Conservation (phyloP, 35 echinoderm and acorn worm species). For the Hemicentrotus pulcherrimus region DNA sequence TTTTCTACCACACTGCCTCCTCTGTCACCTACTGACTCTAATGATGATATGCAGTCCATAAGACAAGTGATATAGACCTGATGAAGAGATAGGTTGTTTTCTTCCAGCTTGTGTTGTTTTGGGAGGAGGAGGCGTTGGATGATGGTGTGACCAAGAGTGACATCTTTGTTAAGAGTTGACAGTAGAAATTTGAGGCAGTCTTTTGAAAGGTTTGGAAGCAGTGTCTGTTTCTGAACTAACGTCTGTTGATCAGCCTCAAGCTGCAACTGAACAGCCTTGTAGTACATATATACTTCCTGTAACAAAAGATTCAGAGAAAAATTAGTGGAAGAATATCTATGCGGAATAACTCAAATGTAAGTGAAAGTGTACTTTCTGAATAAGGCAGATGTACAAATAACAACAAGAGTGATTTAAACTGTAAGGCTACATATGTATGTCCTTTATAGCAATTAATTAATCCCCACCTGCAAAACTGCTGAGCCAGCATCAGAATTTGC, state of each 20-base stretch:
- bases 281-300: slow-evolving; percentile 77
- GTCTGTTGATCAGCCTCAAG: slow-evolving; percentile 3
- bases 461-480: slow-evolving; percentile 61
- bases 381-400: too few species aligned
- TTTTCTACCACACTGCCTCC: background rate
- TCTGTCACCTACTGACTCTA: slow-evolving; percentile 21
- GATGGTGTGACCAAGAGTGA: slow-evolving; percentile 70
- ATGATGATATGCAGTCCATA: slow-evolving; percentile 52
- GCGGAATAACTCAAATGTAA: background rate
- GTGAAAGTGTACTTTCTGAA: too few species aligned
- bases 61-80: slow-evolving; percentile 73
- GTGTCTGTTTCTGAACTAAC: background rate
- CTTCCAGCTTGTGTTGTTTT: background rate
- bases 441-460: background rate
- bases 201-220: slow-evolving; percentile 41
- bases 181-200: slow-evolving; percentile 55
- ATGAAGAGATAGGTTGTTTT: slow-evolving; percentile 70
- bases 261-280: slow-evolving; percentile 37
- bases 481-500: slow-evolving; percentile 10
- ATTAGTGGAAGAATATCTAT: background rate
- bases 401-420: background rate
- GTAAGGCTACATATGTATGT: background rate
- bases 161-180: slow-evolving; percentile 47
- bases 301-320: background rate
- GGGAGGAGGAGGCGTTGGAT: slow-evolving; percentile 55